Evolutionary conservation across 2,888 invertebrate genomes (phyloP).

Genomic region (Cheilosia soror): DNA sequence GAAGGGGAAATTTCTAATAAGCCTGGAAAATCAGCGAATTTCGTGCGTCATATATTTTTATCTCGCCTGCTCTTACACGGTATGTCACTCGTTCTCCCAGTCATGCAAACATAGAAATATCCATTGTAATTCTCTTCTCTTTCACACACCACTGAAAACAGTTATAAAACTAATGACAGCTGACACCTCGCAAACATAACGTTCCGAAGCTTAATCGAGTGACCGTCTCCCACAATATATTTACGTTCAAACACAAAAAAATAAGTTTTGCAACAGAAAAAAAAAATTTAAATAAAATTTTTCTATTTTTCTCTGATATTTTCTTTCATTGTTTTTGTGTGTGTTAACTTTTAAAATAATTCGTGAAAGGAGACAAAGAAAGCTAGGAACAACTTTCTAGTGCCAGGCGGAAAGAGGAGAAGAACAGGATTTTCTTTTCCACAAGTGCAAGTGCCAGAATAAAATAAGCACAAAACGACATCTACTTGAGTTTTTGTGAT

Average conservation of each 20-base stretch:
- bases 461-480: slow-evolving; percentile 7
- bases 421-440: slow-evolving; percentile 49
- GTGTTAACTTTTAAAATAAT: background rate
- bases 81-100: too few species aligned
- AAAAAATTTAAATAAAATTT: background rate
- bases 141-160: slow-evolving; percentile 26
- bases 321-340: slow-evolving; percentile 5
- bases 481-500: background rate
- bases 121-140: background rate
- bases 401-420: slow-evolving; percentile 30
- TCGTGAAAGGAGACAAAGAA: slow-evolving; percentile 17
- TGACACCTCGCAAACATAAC: slow-evolving; percentile 68
- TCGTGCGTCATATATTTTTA: slow-evolving; percentile 17
- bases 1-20: background rate
- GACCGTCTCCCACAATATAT: slow-evolving; percentile 41
- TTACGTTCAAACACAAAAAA: slow-evolving; percentile 35
- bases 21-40: slow-evolving; percentile 9
- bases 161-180: slow-evolving; percentile 72
- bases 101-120: too few species aligned
- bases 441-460: slow-evolving; percentile 37
- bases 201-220: slow-evolving; percentile 61
- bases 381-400: slow-evolving; percentile 51
- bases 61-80: background rate
- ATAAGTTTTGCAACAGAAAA: slow-evolving; percentile 26
- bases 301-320: slow-evolving; percentile 11